Evolutionary conservation across 2,113 vertebrate species (phyloP).

Genomic region (Paraplagusia blochii): DNA sequence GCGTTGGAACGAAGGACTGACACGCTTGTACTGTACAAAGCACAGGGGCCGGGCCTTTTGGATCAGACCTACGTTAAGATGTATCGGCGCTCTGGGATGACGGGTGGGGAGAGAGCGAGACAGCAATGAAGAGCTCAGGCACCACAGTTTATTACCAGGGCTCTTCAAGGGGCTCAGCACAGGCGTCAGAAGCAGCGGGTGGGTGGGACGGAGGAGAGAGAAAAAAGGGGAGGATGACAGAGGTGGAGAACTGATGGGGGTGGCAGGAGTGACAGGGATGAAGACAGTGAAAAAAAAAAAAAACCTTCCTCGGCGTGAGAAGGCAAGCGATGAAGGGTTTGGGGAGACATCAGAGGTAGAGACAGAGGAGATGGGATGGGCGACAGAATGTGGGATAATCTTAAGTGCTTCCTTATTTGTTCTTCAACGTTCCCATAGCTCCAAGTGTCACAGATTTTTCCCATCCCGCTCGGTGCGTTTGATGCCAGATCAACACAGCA

Average conservation of each 20-base stretch:
- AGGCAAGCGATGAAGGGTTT: slow-evolving; percentile 18
- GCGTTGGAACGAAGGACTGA: slow-evolving; percentile 44
- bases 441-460: slow-evolving; percentile 42
- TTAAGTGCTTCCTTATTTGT: slow-evolving; percentile 51
- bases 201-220: slow-evolving; percentile 50
- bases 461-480: slow-evolving; percentile 26
- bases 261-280: slow-evolving; percentile 61
- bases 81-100: slow-evolving; percentile 57
- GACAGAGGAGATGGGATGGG: slow-evolving; percentile 29
- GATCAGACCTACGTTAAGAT: slow-evolving; percentile 49
- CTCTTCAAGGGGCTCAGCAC: slow-evolving; percentile 65
- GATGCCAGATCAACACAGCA: slow-evolving; percentile 39
- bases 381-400: slow-evolving; percentile 42
- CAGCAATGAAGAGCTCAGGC: slow-evolving; percentile 70
- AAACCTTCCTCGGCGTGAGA: slow-evolving; percentile 33
- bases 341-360: slow-evolving; percentile 15
- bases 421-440: slow-evolving; percentile 42
- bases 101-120: slow-evolving; percentile 62
- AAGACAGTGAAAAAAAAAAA: slow-evolving; percentile 40
- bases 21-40: slow-evolving; percentile 55
- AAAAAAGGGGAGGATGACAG: slow-evolving; percentile 52
- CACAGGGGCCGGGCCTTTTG: slow-evolving; percentile 45
- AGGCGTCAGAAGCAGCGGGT: slow-evolving; percentile 69
- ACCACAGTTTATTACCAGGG: slow-evolving; percentile 73
- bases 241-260: slow-evolving; percentile 58